Conservation (phyloP, 2,113 vertebrate genomes). For the Rhinolophus sinicus region DNA sequence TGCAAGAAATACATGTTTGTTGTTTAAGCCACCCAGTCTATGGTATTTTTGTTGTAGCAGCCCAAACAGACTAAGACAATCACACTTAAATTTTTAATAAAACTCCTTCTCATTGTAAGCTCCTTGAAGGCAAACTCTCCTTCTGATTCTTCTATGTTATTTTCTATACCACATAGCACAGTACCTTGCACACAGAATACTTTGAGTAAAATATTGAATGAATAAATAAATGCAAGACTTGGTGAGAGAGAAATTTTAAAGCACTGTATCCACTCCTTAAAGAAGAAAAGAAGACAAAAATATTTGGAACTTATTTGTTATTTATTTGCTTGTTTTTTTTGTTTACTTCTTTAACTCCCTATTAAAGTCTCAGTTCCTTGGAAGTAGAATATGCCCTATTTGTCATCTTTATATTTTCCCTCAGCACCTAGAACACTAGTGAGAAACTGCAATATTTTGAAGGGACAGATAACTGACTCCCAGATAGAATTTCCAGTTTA, state of each 20-base stretch:
- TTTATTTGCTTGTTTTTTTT: not conserved
- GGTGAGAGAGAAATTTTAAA: not conserved
- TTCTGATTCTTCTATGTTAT: not conserved
- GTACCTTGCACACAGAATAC: not conserved
- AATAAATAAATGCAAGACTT: not conserved
- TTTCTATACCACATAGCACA: not conserved
- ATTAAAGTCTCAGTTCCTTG: not conserved
- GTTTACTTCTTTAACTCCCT: not conserved
- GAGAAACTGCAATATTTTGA: not conserved
- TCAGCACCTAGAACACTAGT: not conserved
- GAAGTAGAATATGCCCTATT: not conserved
- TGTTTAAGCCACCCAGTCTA: not conserved
- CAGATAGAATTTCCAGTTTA: not conserved
- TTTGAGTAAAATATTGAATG: conserved; percentile 23
- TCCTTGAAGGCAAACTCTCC: not conserved
- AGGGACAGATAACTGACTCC: not conserved
- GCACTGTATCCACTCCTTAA: not conserved
- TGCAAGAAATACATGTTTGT: not conserved
- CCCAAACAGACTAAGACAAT: not conserved
- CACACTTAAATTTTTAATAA: not conserved
- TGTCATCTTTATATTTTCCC: not conserved
- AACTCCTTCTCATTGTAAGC: not conserved
- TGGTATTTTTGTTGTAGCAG: not conserved
- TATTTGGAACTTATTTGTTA: not conserved
- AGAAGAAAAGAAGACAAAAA: not conserved